Base-by-base conservation (phyloP, 2,113 vertebrate species). In the Callipepla californica region DNA sequence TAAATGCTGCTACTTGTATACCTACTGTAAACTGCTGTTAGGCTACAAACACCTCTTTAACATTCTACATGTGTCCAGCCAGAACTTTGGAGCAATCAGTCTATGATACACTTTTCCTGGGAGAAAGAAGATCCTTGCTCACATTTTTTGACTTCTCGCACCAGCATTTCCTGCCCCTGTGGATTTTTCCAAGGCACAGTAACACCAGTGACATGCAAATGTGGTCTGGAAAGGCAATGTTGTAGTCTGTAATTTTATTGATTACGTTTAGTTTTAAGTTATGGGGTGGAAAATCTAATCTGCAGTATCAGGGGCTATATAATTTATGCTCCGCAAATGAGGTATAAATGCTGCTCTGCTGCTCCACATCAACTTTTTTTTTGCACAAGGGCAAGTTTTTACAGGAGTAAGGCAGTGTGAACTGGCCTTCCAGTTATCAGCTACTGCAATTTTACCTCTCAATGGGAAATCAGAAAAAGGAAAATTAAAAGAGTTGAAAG, bases 181-280 rank as follows among this genome's bases (percentile, higher is more conserved):
- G 44, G 62, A 53, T 69, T 87, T 90, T 92, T 87, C 82, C 45
- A 76, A 76, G 13, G 50, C 34, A 66, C 55, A 59, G 55, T 47
- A 89, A 72, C 51, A 86, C 15, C 0, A 1, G 36, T 34, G 69
- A 76, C 32, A 48, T 59, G 67, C 68, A 84, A 85, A 80, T 28
- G 40, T 45, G 22, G 9, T 55, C 61, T 75, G 78, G 59, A 92
- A 89, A 68, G 50, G 44, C 34, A 67, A 23, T 4, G 1, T 6
- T 25, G 7, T 28, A 70, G 51, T 36, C 81, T 59, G 22, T 80
- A 91, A 57, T 78, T 92, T 83, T 73, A 95, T 94, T 89, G 92
- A 94, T 93, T 89, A 87, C 40, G 59, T 80, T 90, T 79, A 78
- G 25, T 80, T 94, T 94, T 80, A 89, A 91, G 87, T 74, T 87